Base-by-base conservation (phyloP, 2,888 invertebrate genomes). In the Heliconius hortense region DNA sequence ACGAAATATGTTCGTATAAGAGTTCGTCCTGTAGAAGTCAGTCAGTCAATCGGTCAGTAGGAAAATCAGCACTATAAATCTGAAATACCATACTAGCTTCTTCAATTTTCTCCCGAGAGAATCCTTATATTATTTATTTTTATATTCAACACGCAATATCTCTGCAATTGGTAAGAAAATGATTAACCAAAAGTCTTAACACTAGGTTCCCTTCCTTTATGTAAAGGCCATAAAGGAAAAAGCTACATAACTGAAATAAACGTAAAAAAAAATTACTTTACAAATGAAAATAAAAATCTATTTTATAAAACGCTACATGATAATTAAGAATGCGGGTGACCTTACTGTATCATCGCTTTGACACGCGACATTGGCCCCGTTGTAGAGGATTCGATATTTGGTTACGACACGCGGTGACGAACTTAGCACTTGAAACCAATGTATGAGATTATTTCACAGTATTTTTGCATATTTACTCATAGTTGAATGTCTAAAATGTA, bases 321-420 rank as follows among this genome's bases (percentile, higher is more conserved):
- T 76, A 70, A 76, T 78, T 75, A 79, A 80, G 80, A 79, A 79
- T 80, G 78, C 74, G 79, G 64, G 64, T 79, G 77, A 78, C 84
- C 82, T 83, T 81, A 83, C 79, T 78, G 81, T 79, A 80, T 80
- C 81, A 81, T 80, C 81, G 81, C 79, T 81, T 80, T 80, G 83
- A 81, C 82, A 81, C 75, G 81, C 85, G 91, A 86, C 92, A 91
- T 89, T 92, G 92, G 87, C 92, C 92, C 84, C 89, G 82, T 83
- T 89, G 80, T 77, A 79, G 77, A 79, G 82, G 84, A 85, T 89
- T 90, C 88, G 89, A 91, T 91, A 90, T 88, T 89, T 81, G 86
- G 88, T 91, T 91, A 87, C 91, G 86, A 87, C 89, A 88, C 82
- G 73, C 82, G 80, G 85, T 86, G 89, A 88, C 88, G 88, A 85